These are phyloP conservation scores for Dasyprocta punctata DNA, from an alignment of 2,113 vertebrate genomes.

Conservation along the genomic window DNA sequence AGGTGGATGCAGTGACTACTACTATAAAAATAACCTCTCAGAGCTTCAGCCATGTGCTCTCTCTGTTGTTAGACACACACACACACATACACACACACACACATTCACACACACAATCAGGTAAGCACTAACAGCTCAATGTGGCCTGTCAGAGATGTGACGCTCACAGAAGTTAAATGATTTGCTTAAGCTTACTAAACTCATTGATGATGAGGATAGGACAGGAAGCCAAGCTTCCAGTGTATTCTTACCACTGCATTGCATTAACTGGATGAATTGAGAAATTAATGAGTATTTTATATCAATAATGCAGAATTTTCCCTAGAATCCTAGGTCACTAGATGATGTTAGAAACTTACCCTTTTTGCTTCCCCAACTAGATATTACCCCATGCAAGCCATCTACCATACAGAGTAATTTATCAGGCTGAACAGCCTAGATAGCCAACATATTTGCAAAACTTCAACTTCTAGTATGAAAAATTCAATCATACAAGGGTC, in stretches of 20 bases:
- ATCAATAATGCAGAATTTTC: not conserved
- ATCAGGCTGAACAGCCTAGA: not conserved
- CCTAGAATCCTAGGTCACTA: not conserved
- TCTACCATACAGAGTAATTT: not conserved
- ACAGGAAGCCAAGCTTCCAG: not conserved
- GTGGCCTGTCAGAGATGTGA: not conserved
- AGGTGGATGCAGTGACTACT: fast-evolving
- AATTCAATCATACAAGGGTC: not conserved
- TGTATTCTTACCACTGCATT: not conserved
- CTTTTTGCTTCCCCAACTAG: not conserved
- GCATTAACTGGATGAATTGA: not conserved
- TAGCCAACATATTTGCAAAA: not conserved
- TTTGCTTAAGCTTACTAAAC: not conserved
- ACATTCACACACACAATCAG: not conserved
- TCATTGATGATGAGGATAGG: too few relatives aligned
- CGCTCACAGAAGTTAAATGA: not conserved
- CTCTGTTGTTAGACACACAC: not conserved
- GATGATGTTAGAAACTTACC: not conserved
- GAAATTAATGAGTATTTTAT: not conserved
- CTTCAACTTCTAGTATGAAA: not conserved
- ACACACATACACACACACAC: not conserved
- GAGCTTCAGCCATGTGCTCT: not conserved
- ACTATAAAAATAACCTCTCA: not conserved
- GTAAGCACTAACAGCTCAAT: not conserved
- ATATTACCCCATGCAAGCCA: not conserved